Evolutionary conservation across 2,797 vertebrate species (phyloP).

Genomic region (Harpagifer antarcticus): DNA sequence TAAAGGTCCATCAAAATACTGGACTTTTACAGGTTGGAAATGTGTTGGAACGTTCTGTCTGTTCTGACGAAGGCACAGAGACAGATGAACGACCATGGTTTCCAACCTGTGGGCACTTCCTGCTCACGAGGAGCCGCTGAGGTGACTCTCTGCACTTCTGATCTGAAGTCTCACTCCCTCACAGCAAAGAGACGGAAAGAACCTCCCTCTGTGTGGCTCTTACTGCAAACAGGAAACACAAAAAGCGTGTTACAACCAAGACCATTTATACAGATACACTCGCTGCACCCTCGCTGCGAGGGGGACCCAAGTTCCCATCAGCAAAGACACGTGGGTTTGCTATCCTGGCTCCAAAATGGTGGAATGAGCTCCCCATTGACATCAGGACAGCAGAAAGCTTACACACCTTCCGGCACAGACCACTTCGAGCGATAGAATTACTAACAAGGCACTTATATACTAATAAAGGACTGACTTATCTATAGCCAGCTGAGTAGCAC

Average conservation of each 20-base stretch:
- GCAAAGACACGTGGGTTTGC: no score
- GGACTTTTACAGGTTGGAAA: constrained; percentile 38
- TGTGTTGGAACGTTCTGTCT: constrained; percentile 42
- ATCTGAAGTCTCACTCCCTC: constrained; percentile 73
- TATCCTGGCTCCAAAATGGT: no score
- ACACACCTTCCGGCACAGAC: no score
- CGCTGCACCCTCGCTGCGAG: no score
- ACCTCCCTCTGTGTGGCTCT: constrained; percentile 81
- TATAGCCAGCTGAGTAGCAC: no score
- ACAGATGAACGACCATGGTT: constrained; percentile 50
- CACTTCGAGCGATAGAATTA: no score
- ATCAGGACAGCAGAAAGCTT: no score
- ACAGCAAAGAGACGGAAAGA: constrained; percentile 85
- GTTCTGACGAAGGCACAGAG: constrained; percentile 33
- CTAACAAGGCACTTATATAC: no score
- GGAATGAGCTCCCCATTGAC: no score
- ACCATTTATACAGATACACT: background rate
- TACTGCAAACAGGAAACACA: constrained; percentile 76
- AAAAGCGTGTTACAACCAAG: constrained; percentile 25
- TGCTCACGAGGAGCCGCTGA: constrained; percentile 60
- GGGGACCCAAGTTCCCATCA: no score
- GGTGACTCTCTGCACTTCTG: constrained; percentile 44
- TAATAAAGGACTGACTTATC: no score
- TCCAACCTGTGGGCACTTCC: constrained; percentile 62
- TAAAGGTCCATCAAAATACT: constrained; percentile 36